A percentile compares a stretch with the other conserved stretches of the same genome.
These are phyloP conservation scores for Palloptera scutellata DNA, from an alignment of 2,888 invertebrate species.

Conservation along the genomic window DNA sequence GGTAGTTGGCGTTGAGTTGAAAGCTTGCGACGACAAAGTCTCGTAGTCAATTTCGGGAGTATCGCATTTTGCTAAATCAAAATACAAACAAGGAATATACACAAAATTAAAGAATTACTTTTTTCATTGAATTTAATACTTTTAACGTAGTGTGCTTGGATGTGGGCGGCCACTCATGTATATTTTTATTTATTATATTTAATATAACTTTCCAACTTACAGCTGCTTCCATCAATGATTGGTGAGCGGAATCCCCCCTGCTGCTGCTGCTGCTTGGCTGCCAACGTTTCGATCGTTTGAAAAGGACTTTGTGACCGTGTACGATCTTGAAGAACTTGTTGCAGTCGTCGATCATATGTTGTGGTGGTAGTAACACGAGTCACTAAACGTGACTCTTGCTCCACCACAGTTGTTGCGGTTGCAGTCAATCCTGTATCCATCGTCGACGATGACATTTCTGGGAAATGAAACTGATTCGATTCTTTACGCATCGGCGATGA, in stretches of 20 bases:
- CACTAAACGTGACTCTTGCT: slow-evolving; percentile 40
- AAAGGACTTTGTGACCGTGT: slow-evolving; percentile 45
- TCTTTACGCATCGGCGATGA: slow-evolving; percentile 76
- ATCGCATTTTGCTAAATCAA: slow-evolving; percentile 20
- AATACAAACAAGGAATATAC: neutral
- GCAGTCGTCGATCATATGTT: slow-evolving; percentile 50
- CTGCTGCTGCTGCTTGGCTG: slow-evolving; percentile 32
- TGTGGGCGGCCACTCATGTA: neutral
- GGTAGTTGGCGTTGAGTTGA: slow-evolving; percentile 25
- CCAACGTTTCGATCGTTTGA: slow-evolving; percentile 40
- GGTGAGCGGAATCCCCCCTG: slow-evolving; percentile 34
- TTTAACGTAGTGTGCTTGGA: neutral
- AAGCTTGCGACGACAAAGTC: slow-evolving; percentile 6
- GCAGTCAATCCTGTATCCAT: slow-evolving; percentile 19
- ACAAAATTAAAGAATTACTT: slow-evolving; percentile 23
- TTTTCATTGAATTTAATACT: neutral
- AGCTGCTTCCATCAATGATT: slow-evolving; percentile 18
- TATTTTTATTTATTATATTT: neutral
- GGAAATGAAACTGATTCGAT: slow-evolving; percentile 67
- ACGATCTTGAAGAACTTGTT: slow-evolving; percentile 52
- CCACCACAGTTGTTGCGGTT: slow-evolving; percentile 35
- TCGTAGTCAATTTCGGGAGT: slow-evolving; percentile 31
- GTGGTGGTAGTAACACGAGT: slow-evolving; percentile 42
- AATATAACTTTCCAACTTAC: slow-evolving; percentile 21
- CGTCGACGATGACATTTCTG: slow-evolving; percentile 45